Evolutionary conservation across 2,797 vertebrate species (phyloP).

Genomic region (Alcedo quadribrachys): DNA sequence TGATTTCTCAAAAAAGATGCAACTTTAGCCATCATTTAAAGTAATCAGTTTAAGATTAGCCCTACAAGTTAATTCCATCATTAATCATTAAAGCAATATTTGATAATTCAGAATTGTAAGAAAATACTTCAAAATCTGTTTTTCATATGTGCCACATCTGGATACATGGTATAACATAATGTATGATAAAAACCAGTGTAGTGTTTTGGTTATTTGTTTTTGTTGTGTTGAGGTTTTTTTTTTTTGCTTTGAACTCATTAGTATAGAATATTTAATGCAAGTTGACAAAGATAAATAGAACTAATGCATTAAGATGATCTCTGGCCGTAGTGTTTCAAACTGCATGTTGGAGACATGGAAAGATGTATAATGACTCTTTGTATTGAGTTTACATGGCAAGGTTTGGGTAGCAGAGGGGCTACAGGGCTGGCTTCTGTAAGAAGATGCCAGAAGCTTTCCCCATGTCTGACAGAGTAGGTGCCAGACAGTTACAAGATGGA

Average conservation of each 20-base stretch:
- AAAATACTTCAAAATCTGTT: background rate
- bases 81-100: background rate
- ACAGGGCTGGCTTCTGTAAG: background rate
- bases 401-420: background rate
- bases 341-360: background rate
- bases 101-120: background rate
- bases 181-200: background rate
- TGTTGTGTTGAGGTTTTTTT: too few species aligned
- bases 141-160: background rate
- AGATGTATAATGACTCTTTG: background rate
- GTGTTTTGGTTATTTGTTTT: fast-evolving
- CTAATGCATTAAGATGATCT: background rate
- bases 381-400: background rate
- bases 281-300: background rate
- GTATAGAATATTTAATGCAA: background rate
- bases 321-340: background rate
- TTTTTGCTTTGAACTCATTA: background rate
- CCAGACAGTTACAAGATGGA: background rate
- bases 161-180: background rate
- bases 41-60: background rate
- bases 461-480: fast-evolving
- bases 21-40: background rate
- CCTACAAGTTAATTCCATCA: background rate
- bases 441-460: background rate
- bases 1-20: background rate